Conservation (phyloP, 2,888 invertebrate species). For the Ophioninae sp. region DNA sequence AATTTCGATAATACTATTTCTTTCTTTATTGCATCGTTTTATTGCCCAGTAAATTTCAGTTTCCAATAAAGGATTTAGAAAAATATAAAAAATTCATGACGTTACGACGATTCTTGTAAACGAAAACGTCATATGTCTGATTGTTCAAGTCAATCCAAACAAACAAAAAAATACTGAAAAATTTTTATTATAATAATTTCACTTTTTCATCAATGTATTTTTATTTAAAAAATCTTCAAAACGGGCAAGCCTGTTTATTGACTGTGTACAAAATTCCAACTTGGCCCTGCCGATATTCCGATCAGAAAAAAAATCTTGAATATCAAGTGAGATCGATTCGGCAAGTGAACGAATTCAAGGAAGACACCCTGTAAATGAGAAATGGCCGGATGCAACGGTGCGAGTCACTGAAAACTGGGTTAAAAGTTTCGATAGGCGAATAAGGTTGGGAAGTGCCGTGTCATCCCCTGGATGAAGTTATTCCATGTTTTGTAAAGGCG, state of each 20-base stretch:
- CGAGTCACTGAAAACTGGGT: slow-evolving; percentile 43
- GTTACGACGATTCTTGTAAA: not conserved
- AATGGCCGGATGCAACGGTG: slow-evolving; percentile 8
- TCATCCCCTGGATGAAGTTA: not conserved
- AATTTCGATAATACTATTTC: slow-evolving; percentile 5
- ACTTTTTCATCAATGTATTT: too few relatives aligned
- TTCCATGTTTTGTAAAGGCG: not conserved
- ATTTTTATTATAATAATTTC: too few relatives aligned
- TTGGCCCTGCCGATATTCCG: too few relatives aligned
- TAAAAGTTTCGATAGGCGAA: slow-evolving; percentile 56
- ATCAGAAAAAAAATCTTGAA: not conserved
- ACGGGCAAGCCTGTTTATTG: too few relatives aligned
- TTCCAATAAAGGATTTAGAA: not conserved
- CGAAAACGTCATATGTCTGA: too few relatives aligned
- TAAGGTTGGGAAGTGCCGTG: slow-evolving; percentile 24
- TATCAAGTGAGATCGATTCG: not conserved
- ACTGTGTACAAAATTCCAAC: too few relatives aligned
- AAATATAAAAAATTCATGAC: not conserved
- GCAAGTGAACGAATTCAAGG: not conserved
- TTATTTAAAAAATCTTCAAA: too few relatives aligned
- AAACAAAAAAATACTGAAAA: too few relatives aligned
- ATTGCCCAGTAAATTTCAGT: not conserved
- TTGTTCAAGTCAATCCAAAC: too few relatives aligned
- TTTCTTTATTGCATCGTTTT: not conserved
- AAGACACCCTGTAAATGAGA: not conserved